Base-by-base conservation (phyloP, 2,797 vertebrate genomes). In the Potorous gilbertii region DNA sequence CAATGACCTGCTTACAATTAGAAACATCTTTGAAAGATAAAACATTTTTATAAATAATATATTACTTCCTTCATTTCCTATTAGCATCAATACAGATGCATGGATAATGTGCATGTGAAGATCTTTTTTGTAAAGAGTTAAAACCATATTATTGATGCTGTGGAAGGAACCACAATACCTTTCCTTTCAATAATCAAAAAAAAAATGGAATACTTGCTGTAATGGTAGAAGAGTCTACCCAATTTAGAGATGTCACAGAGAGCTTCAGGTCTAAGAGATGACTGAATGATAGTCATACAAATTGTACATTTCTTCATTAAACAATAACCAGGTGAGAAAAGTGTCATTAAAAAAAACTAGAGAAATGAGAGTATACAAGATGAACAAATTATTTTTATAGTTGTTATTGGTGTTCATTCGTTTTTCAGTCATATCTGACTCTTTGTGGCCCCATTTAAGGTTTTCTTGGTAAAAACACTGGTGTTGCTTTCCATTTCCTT, bases 1-100 rank as follows among this genome's bases (percentile, higher is more conserved):
- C 34, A 52, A 50, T 81, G 56, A 92, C 27, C 14, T 93, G 54
- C 21, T 95, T 21, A 93, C 96, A 97, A 96, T 56, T 54, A 90
- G 2, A 90, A 52, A 54, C 2, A 4, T 81, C 16, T 46, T 52
- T 14, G 50, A 89, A 56, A 54, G 92, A 74, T 0, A 95, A 62
- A 50, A 6, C 5, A 40, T 81, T 55, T 96, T 92, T 40, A 95
- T n/a, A 74, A 81, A 91, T 93, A 3, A 0, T 91, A 94, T 40
- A 56, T 91, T 50, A 54, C 56, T 95, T 90, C 54, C 93, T 95
- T 34, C 11, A 94, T 59, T 93, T 95, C 55, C 56, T 55, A 34
- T 62, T 90, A n/a, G 21, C 29, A 93, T 34, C 91, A 90, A 27
- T 50, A 93, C 52, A 90, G 95, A 95, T 31, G 8, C 89, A 96